Base-by-base conservation (phyloP, 2,113 vertebrate species). In the Leucopsar rothschildi region DNA sequence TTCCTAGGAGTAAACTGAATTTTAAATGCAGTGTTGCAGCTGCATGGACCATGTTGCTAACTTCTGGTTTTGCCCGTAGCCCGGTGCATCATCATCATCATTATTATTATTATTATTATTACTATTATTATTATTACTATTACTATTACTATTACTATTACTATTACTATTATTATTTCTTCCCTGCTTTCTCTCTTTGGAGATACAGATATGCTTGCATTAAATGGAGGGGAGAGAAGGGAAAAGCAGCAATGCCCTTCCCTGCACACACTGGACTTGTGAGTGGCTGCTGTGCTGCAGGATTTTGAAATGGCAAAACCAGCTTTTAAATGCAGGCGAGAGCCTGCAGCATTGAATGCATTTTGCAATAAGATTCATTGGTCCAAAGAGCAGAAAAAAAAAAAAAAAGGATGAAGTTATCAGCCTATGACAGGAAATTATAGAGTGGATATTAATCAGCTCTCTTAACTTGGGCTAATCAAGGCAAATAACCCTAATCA, bases 1-100 rank as follows among this genome's bases (percentile, higher is more conserved):
- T 99, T 99, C 99, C 99, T 99, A 98, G 98, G 98, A 99, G 99
- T 98, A 99, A 99, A 99, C 99, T 98, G 99, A 99, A 99, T 99
- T 99, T 99, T 99, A 99, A 99, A 99, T 98, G 98, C 96, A 98
- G 59, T 77, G 97, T 96, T 98, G 98, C 98, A 98, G 98, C 98
- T 98, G 98, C 98, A 97, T 96, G 98, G 97, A 95, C 98, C 96
- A 66, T 60, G 97, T 96, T 97, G 97, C 98, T 98, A 98, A 98
- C 98, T 98, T 98, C 98, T 98, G 97, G 22, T 80, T 98, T 97
- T 97, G 96, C 97, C 95, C 97, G 87, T 96, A 92, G 96, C 97
- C 96, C 91, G 96, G 59, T 95, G 95, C 94, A 93, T 71, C 8
- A 9, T 11, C 23, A 10, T 10, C 20, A 53, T 14, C 12, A 18